These are phyloP conservation scores for Acrobasis suavella DNA, from an alignment of 2,888 invertebrate species.

Conservation along the genomic window DNA sequence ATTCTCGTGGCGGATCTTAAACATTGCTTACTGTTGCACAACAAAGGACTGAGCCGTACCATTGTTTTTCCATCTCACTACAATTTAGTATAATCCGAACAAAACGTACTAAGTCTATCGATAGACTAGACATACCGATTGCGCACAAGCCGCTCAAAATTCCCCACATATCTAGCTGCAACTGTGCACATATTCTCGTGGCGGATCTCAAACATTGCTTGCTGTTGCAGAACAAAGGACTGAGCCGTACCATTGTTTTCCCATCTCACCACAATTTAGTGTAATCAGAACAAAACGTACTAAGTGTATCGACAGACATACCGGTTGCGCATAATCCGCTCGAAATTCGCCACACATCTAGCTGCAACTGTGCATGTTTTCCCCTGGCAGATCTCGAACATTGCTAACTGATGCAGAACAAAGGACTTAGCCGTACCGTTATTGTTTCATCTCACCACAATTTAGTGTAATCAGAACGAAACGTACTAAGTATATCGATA, in stretches of 20 bases:
- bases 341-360: constrained; percentile 30
- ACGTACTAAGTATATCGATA: too few species aligned
- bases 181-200: too few species aligned
- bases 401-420: constrained; percentile 21
- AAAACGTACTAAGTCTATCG: background rate
- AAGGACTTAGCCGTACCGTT: too few species aligned
- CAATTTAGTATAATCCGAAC: background rate
- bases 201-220: too few species aligned
- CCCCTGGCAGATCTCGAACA: constrained; percentile 33
- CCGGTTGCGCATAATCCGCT: constrained; percentile 9
- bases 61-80: too few species aligned
- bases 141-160: constrained; percentile 7
- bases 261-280: too few species aligned
- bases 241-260: too few species aligned
- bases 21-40: constrained; percentile 32
- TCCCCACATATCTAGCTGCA: constrained; percentile 10
- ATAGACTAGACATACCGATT: background rate
- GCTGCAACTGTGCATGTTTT: constrained; percentile 28
- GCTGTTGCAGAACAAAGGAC: too few species aligned
- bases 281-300: too few species aligned
- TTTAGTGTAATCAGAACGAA: too few species aligned
- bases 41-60: constrained; percentile 29
- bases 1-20: constrained; percentile 33
- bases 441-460: too few species aligned
- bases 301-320: too few species aligned